These are phyloP conservation scores for Mungos mungo DNA, from an alignment of 2,113 vertebrate species.

Conservation along the genomic window DNA sequence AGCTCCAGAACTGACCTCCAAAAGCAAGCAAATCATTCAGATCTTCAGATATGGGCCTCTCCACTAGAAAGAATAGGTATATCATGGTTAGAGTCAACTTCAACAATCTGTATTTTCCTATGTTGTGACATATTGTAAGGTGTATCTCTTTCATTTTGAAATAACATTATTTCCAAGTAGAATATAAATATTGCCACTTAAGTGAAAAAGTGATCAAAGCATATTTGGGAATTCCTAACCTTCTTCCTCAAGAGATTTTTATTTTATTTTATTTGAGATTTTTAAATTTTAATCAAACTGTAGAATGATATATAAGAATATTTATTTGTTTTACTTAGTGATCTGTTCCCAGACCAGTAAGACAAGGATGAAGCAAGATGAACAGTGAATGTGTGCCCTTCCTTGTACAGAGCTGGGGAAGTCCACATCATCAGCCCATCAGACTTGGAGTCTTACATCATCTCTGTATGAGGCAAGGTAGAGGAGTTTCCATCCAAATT, in stretches of 20 bases:
- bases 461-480: not conserved
- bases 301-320: not conserved
- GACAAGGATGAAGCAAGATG: not conserved
- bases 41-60: not conserved
- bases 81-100: not conserved
- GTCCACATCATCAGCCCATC: too few relatives aligned
- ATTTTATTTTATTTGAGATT: not conserved
- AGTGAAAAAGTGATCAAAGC: not conserved
- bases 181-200: not conserved
- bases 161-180: not conserved
- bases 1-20: not conserved
- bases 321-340: not conserved
- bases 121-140: not conserved
- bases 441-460: not conserved
- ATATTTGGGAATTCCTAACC: not conserved
- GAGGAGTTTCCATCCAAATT: not conserved
- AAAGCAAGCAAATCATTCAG: not conserved
- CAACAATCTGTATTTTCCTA: not conserved
- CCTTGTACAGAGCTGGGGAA: not conserved
- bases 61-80: not conserved
- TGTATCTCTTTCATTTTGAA: not conserved
- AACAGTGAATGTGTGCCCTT: fast-evolving
- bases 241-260: not conserved
- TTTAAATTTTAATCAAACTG: not conserved
- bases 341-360: not conserved